Conservation (phyloP, 1,140 invertebrate genomes). For the Achatina immaculata region DNA sequence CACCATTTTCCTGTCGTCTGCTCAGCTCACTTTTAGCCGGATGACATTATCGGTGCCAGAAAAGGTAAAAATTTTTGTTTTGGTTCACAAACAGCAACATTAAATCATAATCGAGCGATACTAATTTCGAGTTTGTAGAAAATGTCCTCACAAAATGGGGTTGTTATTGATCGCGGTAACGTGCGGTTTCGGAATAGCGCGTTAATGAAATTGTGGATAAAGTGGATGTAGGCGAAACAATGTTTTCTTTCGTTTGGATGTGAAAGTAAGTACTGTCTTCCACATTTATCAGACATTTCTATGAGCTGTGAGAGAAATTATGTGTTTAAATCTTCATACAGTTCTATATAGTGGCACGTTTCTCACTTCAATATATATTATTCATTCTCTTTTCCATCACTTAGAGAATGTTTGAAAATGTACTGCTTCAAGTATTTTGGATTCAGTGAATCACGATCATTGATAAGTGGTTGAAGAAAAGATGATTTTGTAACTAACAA, state of each 20-base stretch:
- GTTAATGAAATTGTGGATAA: not conserved
- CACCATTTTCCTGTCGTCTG: not conserved
- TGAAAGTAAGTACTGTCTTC: too few species aligned
- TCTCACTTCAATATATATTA: not conserved
- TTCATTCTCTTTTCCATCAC: too few species aligned
- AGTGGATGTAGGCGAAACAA: not conserved
- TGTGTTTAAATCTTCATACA: not conserved
- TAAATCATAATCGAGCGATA: not conserved
- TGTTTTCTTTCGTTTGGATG: too few species aligned
- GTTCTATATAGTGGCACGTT: too few species aligned
- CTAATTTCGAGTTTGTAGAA: not conserved
- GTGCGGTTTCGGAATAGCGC: not conserved
- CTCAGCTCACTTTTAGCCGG: not conserved
- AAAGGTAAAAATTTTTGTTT: not conserved
- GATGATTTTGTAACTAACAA: too few species aligned
- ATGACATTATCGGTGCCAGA: not conserved
- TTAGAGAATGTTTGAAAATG: too few species aligned
- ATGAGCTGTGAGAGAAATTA: not conserved
- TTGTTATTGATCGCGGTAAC: not conserved
- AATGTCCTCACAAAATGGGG: not conserved
- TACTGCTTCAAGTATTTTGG: not conserved
- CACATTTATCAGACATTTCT: not conserved
- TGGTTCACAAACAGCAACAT: not conserved
- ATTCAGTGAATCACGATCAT: too few species aligned
- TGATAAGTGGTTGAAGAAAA: too few species aligned